These are phyloP conservation scores for Zaprionus capensis DNA, from an alignment of 1,140 invertebrate genomes.

Conservation along the genomic window DNA sequence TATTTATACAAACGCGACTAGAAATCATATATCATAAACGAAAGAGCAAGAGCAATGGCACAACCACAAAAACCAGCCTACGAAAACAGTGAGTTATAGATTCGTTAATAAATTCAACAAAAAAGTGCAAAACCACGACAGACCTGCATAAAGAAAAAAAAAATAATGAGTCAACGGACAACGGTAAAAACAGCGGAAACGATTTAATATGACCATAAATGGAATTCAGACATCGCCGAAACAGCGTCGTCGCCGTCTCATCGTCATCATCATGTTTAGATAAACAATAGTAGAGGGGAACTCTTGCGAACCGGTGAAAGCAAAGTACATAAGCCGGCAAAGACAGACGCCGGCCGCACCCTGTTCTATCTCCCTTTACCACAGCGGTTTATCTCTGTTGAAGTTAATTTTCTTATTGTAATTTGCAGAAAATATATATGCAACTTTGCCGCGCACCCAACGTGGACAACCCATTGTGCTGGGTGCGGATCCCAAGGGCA, in stretches of 20 bases:
- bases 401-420: conserved; percentile 32
- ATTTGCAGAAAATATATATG: conserved; percentile 93
- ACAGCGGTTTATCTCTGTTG: conserved; percentile 2
- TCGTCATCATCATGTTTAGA: conserved; percentile 18
- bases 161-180: conserved; percentile 68
- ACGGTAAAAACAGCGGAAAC: conserved; percentile 76
- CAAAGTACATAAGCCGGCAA: conserved; percentile 26
- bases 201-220: conserved; percentile 75
- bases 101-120: conserved; percentile 21
- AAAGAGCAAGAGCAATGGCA: conserved; percentile 59
- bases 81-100: conserved; percentile 77
- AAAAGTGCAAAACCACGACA: conserved; percentile 24
- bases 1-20: conserved; percentile 43
- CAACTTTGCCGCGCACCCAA: conserved; percentile 95
- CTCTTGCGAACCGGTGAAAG: conserved; percentile 24
- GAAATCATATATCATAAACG: conserved; percentile 23
- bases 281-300: conserved; percentile 29
- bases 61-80: conserved; percentile 81
- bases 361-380: conserved; percentile 30
- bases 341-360: conserved; percentile 59
- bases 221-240: conserved; percentile 42
- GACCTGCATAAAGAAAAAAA: conserved; percentile 30
- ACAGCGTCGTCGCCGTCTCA: not conserved
- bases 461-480: conserved; percentile 96
- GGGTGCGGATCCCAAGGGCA: conserved; percentile 97